Evolutionary conservation across 1,140 invertebrate species (phyloP).

Genomic region (Drosophila mayri): DNA sequence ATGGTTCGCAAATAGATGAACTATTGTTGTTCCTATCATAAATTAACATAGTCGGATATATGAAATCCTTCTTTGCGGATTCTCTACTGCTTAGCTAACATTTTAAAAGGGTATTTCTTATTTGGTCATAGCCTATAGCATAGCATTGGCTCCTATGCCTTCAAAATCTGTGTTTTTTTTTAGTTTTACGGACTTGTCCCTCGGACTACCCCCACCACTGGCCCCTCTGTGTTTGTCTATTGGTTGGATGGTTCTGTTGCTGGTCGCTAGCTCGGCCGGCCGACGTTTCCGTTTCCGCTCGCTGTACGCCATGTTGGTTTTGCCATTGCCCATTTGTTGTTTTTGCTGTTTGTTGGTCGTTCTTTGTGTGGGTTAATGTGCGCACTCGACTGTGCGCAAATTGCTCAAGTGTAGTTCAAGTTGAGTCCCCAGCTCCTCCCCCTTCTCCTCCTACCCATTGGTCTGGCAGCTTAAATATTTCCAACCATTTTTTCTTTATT

Average conservation of each 20-base stretch:
- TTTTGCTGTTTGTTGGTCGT: conserved; percentile 44
- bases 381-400: conserved; percentile 81
- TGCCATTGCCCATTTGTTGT: conserved; percentile 55
- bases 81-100: too few species aligned
- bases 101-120: not conserved
- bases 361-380: conserved; percentile 73
- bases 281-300: conserved; percentile 79
- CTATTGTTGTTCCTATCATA: too few species aligned
- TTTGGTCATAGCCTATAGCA: not conserved
- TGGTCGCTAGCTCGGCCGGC: conserved; percentile 49
- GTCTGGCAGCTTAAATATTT: conserved; percentile 50
- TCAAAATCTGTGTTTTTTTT: conserved; percentile 9
- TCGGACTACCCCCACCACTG: not conserved
- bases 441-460: not conserved
- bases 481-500: conserved; percentile 15
- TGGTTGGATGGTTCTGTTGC: conserved; percentile 53
- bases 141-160: not conserved
- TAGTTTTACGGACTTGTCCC: conserved; percentile 26
- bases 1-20: too few species aligned
- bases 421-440: conserved; percentile 28
- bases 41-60: too few species aligned
- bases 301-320: conserved; percentile 79
- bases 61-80: too few species aligned
- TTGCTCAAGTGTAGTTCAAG: conserved; percentile 82
- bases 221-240: conserved; percentile 66